phyloP scores from a whole-genome alignment of 1,140 invertebrate species.

The Neoseiulus cucumeris region DNA sequence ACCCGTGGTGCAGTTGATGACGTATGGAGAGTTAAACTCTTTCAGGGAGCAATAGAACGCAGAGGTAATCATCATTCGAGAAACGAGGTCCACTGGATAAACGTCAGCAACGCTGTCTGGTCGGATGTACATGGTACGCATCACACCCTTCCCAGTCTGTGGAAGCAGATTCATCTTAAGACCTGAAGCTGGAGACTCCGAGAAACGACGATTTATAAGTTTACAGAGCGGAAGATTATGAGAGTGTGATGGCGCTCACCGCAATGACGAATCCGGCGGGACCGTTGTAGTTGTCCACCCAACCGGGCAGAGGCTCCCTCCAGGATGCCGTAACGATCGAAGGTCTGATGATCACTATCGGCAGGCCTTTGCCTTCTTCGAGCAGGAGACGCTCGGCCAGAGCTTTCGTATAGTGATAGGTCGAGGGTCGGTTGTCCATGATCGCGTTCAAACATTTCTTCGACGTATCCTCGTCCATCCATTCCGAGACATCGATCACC shows the following conservation, averaged over 20 bases:
- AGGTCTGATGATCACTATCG: constrained; percentile 34
- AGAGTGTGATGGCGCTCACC: constrained; percentile 15
- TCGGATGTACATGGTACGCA: constrained; percentile 30
- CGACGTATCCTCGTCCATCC: constrained; percentile 32
- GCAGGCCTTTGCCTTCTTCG: constrained; percentile 26
- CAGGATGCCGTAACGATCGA: constrained; percentile 37
- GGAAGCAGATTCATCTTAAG: constrained; percentile 4
- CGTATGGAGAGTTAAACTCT: neutral
- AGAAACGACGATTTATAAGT: neutral
- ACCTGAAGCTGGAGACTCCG: too few species aligned
- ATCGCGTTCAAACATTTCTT: constrained; percentile 24
- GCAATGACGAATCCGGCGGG: constrained; percentile 34
- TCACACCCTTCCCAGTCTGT: constrained; percentile 29
- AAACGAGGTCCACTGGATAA: constrained; percentile 31
- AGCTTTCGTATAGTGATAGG: constrained; percentile 33
- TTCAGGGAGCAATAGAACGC: constrained; percentile 22
- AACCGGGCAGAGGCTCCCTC: constrained; percentile 35
- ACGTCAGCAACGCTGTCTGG: constrained; percentile 27
- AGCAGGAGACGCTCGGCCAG: constrained; percentile 29
- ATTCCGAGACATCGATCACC: constrained; percentile 21
- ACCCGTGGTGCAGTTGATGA: constrained; percentile 58
- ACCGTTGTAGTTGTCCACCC: constrained; percentile 37
- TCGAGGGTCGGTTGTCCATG: constrained; percentile 25
- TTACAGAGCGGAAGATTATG: neutral
- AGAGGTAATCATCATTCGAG: constrained; percentile 28